Evolutionary conservation across 2,797 vertebrate genomes (phyloP).

Genomic region (Calcarius lapponicus): DNA sequence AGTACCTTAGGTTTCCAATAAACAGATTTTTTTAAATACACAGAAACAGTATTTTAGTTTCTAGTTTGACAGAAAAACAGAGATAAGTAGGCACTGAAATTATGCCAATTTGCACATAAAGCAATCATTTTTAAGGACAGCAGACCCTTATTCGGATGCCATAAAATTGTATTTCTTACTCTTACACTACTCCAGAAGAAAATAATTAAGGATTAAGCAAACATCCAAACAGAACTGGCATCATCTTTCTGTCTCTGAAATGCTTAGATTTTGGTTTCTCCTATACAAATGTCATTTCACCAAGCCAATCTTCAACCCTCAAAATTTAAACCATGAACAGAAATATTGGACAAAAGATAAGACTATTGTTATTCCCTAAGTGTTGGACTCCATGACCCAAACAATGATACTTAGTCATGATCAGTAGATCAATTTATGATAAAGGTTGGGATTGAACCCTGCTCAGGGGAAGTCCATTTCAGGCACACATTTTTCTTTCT

Average conservation of each 20-base stretch:
- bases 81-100: not conserved
- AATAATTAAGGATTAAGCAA: not conserved
- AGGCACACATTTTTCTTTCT: not conserved
- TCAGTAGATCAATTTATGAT: not conserved
- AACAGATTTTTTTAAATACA: not conserved
- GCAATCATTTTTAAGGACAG: not conserved
- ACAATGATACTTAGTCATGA: not conserved
- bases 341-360: not conserved
- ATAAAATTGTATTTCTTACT: not conserved
- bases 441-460: not conserved
- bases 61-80: not conserved
- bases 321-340: not conserved
- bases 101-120: not conserved
- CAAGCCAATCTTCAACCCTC: not conserved
- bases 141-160: not conserved
- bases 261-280: not conserved
- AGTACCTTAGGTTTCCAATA: not conserved
- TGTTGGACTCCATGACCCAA: not conserved
- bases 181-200: not conserved
- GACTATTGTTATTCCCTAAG: not conserved
- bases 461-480: not conserved
- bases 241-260: not conserved
- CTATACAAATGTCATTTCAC: not conserved
- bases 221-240: not conserved
- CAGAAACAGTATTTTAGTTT: not conserved